Percentiles rank a stretch among this genome's conserved stretches.
These are phyloP conservation scores for Sebastes matsubarae DNA, from an alignment of 2,797 vertebrate genomes.

Conservation along the genomic window DNA sequence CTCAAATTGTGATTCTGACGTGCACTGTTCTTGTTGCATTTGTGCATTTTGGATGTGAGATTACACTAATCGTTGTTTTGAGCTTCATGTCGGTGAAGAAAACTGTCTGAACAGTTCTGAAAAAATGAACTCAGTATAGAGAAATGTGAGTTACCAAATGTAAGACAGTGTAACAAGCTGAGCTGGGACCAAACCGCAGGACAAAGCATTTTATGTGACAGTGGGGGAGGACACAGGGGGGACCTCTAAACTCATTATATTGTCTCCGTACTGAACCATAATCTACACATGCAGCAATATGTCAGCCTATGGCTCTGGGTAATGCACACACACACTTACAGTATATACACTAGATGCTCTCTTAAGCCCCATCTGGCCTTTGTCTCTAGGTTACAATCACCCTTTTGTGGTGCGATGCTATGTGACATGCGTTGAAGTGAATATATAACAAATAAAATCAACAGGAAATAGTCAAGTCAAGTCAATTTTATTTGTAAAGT, in stretches of 20 bases:
- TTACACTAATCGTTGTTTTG: no score
- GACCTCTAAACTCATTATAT: constrained; percentile 8
- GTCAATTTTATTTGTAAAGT: no score
- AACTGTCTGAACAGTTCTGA: no score
- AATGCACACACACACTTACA: no score
- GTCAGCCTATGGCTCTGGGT: background rate
- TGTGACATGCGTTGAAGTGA: no score
- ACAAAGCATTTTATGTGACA: background rate
- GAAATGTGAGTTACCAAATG: background rate
- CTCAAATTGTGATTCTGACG: background rate
- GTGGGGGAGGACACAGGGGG: background rate
- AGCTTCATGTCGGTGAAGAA: no score
- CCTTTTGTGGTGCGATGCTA: no score
- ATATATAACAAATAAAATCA: no score
- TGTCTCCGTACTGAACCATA: background rate
- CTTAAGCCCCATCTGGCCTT: background rate
- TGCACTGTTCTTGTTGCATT: background rate
- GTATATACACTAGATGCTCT: background rate
- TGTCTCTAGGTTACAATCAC: no score
- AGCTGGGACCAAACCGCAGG: background rate
- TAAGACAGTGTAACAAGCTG: background rate
- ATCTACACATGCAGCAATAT: background rate
- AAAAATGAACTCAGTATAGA: no score
- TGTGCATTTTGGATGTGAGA: no score
- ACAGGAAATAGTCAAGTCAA: no score